Percentiles rank a stretch among this genome's conserved stretches.
These are phyloP conservation scores for Drosophila ohnishii DNA, from an alignment of 1,140 invertebrate genomes.

Conservation along the genomic window DNA sequence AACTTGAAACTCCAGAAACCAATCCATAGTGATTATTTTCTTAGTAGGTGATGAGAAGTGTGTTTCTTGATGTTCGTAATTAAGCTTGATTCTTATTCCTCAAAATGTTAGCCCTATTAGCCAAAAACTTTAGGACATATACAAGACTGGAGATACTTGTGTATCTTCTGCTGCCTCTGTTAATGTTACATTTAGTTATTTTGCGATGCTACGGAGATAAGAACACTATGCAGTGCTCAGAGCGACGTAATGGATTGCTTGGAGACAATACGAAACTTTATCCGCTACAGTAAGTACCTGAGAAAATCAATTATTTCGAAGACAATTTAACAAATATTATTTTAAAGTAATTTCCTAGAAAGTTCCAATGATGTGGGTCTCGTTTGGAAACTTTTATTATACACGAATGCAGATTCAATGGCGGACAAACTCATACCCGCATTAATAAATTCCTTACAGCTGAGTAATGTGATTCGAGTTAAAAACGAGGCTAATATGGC, in stretches of 20 bases:
- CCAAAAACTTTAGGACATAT: conserved; percentile 22
- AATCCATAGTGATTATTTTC: background rate
- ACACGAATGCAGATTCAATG: background rate
- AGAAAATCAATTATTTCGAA: background rate
- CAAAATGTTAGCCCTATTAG: conserved; percentile 4
- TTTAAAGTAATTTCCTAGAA: background rate
- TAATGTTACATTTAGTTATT: conserved; percentile 23
- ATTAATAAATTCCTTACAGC: conserved; percentile 14
- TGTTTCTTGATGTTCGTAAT: background rate
- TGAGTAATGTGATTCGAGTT: background rate
- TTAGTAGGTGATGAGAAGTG: conserved; percentile 9
- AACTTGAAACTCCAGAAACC: background rate
- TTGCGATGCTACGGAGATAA: background rate
- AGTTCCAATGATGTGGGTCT: no score
- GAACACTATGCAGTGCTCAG: conserved; percentile 4
- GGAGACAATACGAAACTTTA: conserved; percentile 2
- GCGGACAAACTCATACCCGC: background rate
- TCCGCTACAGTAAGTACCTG: conserved; percentile 12
- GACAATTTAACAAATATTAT: background rate
- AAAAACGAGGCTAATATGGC: conserved; percentile 4
- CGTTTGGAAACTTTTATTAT: conserved; percentile 1
- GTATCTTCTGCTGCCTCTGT: conserved; percentile 12
- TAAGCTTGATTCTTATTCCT: no score
- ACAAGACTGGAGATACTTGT: conserved; percentile 18
- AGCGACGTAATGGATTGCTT: background rate